Percentiles rank a stretch among this genome's conserved stretches.
phyloP scores from a whole-genome alignment of 2,113 vertebrate species.

The Macroglossus sobrinus region DNA sequence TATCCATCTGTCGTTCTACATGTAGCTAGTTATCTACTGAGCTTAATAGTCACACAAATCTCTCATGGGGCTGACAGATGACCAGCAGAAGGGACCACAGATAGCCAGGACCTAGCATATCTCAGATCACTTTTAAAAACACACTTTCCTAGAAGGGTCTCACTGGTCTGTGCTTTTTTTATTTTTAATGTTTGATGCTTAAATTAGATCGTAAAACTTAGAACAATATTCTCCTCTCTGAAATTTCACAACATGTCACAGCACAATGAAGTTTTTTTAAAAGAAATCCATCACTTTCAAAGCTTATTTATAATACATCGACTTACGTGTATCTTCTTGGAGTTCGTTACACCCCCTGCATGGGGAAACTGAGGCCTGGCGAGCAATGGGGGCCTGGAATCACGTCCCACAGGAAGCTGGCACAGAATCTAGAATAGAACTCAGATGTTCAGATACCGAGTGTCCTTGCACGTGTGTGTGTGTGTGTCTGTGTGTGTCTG shows the following conservation, averaged over 20 bases:
- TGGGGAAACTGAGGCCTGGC: not conserved
- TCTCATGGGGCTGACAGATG: not conserved
- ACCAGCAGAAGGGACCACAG: not conserved
- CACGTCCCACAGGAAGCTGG: not conserved
- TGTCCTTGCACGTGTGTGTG: too few species aligned
- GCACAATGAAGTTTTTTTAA: not conserved
- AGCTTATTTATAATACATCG: not conserved
- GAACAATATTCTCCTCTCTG: not conserved
- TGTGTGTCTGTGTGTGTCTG: too few species aligned
- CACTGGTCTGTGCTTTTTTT: not conserved
- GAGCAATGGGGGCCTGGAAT: not conserved
- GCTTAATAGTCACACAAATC: too few species aligned
- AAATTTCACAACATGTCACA: not conserved
- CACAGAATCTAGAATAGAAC: not conserved
- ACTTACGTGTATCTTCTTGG: not conserved
- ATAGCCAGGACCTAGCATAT: not conserved
- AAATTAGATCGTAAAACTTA: not conserved
- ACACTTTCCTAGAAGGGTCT: not conserved
- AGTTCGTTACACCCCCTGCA: not conserved
- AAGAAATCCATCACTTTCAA: not conserved
- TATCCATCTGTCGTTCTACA: accelerated
- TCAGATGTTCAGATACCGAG: not conserved
- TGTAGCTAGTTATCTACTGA: not conserved
- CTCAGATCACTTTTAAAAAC: not conserved
- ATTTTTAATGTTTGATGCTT: not conserved